phyloP scores from a whole-genome alignment of 2,113 vertebrate genomes.

The Phalacrocorax carbo region DNA sequence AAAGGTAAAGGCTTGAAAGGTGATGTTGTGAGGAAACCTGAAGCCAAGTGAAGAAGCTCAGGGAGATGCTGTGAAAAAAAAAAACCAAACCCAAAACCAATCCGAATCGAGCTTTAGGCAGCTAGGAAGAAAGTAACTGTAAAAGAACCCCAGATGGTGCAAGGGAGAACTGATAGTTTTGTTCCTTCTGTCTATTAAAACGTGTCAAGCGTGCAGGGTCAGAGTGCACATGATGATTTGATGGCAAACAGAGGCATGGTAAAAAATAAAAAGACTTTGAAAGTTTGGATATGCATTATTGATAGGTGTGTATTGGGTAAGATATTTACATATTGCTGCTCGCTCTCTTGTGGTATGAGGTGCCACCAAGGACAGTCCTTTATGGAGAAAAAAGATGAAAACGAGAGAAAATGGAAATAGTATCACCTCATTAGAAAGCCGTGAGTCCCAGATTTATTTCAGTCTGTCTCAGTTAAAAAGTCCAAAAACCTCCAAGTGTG shows the following conservation, averaged over 20 bases:
- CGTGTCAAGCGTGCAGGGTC: not conserved
- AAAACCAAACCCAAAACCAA: too few relatives aligned
- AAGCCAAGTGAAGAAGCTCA: not conserved
- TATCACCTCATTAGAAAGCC: not conserved
- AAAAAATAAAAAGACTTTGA: not conserved
- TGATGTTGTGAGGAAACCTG: not conserved
- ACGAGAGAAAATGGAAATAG: not conserved
- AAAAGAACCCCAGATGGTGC: conserved; percentile 58
- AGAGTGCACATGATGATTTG: conserved; percentile 6
- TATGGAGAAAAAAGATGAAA: not conserved
- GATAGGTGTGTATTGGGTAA: not conserved
- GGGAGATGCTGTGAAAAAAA: not conserved
- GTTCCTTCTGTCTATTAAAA: conserved; percentile 34
- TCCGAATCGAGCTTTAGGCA: not conserved
- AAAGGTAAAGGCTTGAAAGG: conserved; percentile 26
- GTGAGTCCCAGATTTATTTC: not conserved
- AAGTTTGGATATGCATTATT: not conserved
- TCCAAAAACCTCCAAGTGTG: not conserved
- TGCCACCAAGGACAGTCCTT: not conserved
- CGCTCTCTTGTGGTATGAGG: not conserved
- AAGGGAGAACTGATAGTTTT: conserved; percentile 31
- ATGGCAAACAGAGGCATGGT: conserved; percentile 9
- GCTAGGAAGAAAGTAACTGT: not conserved
- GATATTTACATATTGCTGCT: not conserved
- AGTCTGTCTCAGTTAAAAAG: not conserved